Conservation (phyloP, 2,888 invertebrate species). For the Drosophila cracens region DNA sequence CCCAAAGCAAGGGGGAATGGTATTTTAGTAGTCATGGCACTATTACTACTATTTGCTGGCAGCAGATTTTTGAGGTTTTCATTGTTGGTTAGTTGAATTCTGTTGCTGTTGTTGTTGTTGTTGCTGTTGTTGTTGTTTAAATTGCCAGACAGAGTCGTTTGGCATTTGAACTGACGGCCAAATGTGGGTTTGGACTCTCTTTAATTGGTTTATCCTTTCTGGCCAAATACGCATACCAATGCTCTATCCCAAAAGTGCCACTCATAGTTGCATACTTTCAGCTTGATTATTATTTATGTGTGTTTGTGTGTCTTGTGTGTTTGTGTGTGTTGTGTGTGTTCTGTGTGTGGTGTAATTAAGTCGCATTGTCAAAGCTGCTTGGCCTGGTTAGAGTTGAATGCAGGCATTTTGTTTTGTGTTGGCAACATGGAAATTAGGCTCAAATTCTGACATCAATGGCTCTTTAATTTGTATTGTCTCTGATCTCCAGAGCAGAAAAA, state of each 20-base stretch:
- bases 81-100: conserved; percentile 78
- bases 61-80: conserved; percentile 76
- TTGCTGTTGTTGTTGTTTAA: conserved; percentile 45
- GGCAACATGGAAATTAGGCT: conserved; percentile 46
- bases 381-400: not conserved
- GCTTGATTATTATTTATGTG: conserved; percentile 46
- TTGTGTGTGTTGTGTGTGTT: conserved; percentile 9
- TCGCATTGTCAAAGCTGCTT: conserved; percentile 52
- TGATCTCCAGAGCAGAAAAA: conserved; percentile 11
- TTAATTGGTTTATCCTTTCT: conserved; percentile 76
- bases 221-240: conserved; percentile 25
- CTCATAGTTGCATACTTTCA: conserved; percentile 39
- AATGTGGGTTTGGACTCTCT: conserved; percentile 53
- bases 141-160: conserved; percentile 64
- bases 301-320: conserved; percentile 8
- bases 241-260: conserved; percentile 16
- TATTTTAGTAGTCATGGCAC: conserved; percentile 72
- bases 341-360: conserved; percentile 66
- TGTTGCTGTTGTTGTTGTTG: conserved; percentile 46
- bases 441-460: conserved; percentile 44
- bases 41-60: conserved; percentile 38
- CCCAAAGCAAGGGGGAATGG: not conserved
- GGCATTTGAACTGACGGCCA: conserved; percentile 47
- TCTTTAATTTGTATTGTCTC: conserved; percentile 34
- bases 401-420: conserved; percentile 6